A percentile compares a stretch with the other conserved stretches of the same genome.
These are phyloP conservation scores for Deroplatys truncata DNA, from an alignment of 2,888 invertebrate species.

Conservation along the genomic window DNA sequence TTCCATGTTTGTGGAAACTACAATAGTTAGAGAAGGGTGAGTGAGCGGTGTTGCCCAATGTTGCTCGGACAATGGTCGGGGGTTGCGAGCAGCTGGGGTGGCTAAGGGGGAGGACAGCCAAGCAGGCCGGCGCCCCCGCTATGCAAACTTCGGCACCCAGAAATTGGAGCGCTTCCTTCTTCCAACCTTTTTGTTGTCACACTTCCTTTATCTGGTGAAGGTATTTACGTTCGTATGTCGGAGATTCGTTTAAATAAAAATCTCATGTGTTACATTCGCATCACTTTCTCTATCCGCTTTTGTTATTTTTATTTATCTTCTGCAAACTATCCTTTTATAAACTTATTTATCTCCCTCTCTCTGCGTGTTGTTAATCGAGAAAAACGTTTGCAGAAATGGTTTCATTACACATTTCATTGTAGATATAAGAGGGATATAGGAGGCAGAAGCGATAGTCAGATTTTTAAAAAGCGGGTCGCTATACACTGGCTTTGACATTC, in stretches of 20 bases:
- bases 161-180: not conserved
- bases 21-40: not conserved
- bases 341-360: too few relatives aligned
- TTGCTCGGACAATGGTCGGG: not conserved
- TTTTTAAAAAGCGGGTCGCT: too few relatives aligned
- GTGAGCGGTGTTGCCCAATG: not conserved
- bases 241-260: not conserved
- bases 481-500: too few relatives aligned
- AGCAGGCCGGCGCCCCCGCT: not conserved
- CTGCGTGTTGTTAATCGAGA: too few relatives aligned
- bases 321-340: too few relatives aligned
- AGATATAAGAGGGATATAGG: too few relatives aligned
- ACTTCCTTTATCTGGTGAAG: not conserved
- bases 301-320: not conserved
- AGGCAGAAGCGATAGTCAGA: too few relatives aligned
- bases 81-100: not conserved
- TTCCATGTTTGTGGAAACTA: conserved; percentile 7
- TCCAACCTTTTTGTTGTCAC: not conserved
- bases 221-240: not conserved
- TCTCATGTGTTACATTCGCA: not conserved
- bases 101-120: not conserved
- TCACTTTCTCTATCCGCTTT: not conserved
- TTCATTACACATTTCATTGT: too few relatives aligned
- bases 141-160: not conserved
- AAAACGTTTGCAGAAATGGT: too few relatives aligned